Conservation (phyloP, 2,888 invertebrate species). For the Meiosimyza decipiens region DNA sequence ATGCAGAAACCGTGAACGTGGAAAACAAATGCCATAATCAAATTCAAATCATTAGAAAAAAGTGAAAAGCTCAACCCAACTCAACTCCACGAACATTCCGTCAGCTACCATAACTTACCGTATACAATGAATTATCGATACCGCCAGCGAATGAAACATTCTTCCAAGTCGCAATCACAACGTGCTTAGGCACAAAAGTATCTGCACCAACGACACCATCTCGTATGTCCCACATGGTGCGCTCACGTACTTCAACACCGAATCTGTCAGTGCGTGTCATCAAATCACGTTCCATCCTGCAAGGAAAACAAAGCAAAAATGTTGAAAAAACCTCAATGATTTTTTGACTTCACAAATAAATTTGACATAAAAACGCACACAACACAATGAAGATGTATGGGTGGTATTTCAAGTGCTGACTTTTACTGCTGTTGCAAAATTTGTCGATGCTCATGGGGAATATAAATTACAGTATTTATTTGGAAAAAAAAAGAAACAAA, state of each 20-base stretch:
- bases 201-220: conserved; percentile 92
- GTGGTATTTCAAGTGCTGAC: no score
- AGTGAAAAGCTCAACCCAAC: not conserved
- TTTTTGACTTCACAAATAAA: conserved; percentile 14
- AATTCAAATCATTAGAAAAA: conserved; percentile 4
- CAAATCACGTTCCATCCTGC: conserved; percentile 76
- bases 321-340: not conserved
- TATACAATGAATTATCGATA: conserved; percentile 80
- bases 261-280: conserved; percentile 81
- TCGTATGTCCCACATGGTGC: conserved; percentile 88
- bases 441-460: no score
- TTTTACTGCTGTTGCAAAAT: no score
- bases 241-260: conserved; percentile 86
- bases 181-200: conserved; percentile 91
- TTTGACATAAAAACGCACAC: conserved; percentile 8
- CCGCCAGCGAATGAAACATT: conserved; percentile 94
- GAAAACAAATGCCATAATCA: not conserved
- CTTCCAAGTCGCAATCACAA: conserved; percentile 93
- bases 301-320: conserved; percentile 40
- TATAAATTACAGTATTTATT: no score
- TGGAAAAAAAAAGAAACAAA: no score
- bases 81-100: not conserved
- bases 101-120: conserved; percentile 67
- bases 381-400: not conserved
- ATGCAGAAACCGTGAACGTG: not conserved